Percentiles rank a stretch among this genome's conserved stretches.
These are phyloP conservation scores for Oryzias melastigma DNA, from an alignment of 2,113 vertebrate species.

Conservation along the genomic window DNA sequence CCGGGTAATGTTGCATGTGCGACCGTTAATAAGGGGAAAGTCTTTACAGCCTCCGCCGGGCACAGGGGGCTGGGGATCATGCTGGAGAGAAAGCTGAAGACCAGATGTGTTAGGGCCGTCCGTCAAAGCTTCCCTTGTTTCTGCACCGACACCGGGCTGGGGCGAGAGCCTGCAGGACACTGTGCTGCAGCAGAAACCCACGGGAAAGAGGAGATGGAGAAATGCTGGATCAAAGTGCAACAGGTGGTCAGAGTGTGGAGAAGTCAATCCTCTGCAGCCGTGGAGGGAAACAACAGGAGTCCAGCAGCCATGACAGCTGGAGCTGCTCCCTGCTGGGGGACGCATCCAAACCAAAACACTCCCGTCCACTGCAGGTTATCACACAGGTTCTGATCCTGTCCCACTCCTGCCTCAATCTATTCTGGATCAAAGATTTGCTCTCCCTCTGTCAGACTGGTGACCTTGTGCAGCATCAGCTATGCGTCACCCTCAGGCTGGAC, in stretches of 20 bases:
- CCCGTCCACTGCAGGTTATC: slow-evolving; percentile 37
- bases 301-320: slow-evolving; percentile 53
- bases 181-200: slow-evolving; percentile 19
- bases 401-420: slow-evolving; percentile 52
- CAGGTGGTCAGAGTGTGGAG: slow-evolving; percentile 18
- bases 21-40: slow-evolving; percentile 57
- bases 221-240: slow-evolving; percentile 20
- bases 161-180: no score
- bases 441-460: slow-evolving; percentile 24
- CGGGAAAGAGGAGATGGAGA: slow-evolving; percentile 27
- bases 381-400: slow-evolving; percentile 26
- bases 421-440: slow-evolving; percentile 44
- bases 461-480: slow-evolving; percentile 48
- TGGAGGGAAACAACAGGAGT: slow-evolving; percentile 52
- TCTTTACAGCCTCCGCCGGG: slow-evolving; percentile 50
- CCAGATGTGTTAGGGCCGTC: slow-evolving; percentile 52
- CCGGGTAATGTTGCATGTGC: slow-evolving; percentile 35
- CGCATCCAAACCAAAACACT: slow-evolving; percentile 44
- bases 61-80: slow-evolving; percentile 22
- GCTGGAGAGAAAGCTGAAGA: slow-evolving; percentile 36
- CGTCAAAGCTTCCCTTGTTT: not conserved
- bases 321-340: slow-evolving; percentile 50
- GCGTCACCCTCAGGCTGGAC: slow-evolving; percentile 51
- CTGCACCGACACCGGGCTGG: no score
- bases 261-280: slow-evolving; percentile 9